A percentile compares a stretch with the other conserved stretches of the same genome.
These are phyloP conservation scores for Nothoprocta pentlandii DNA, from an alignment of 2,113 vertebrate species.

Conservation along the genomic window DNA sequence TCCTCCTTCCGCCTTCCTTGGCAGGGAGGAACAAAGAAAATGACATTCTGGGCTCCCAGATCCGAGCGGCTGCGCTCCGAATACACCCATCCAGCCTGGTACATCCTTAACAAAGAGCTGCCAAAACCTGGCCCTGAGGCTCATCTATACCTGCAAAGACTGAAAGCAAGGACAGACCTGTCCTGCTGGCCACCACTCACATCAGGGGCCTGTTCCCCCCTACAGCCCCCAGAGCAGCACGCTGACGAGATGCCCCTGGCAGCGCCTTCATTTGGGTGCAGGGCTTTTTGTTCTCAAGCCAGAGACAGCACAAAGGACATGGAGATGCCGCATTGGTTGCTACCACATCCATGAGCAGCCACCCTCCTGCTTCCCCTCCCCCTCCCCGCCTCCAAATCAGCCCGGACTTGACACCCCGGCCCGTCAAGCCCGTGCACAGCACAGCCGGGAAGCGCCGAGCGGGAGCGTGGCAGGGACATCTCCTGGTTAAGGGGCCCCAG, in stretches of 20 bases:
- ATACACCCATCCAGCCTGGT: background rate
- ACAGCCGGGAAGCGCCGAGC: background rate
- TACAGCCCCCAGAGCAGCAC: background rate
- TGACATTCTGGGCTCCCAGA: background rate
- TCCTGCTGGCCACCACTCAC: background rate
- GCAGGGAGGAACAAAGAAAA: background rate
- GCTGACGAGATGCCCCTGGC: background rate
- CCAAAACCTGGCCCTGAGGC: background rate
- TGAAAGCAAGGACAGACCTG: background rate
- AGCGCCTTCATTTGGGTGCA: background rate
- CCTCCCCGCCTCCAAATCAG: background rate
- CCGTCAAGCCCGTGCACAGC: background rate
- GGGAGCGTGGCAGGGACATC: background rate
- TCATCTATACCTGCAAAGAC: background rate
- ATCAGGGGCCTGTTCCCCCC: background rate
- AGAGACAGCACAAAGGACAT: constrained; percentile 41
- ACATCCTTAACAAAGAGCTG: constrained; percentile 36
- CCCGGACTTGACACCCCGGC: background rate
- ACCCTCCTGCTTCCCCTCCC: background rate
- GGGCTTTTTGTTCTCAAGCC: constrained; percentile 35
- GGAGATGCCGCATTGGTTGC: background rate
- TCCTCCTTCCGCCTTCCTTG: background rate
- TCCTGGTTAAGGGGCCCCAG: background rate
- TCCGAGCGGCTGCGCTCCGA: background rate
- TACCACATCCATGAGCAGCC: background rate